Conservation (phyloP, 1,140 invertebrate genomes). For the Gyrodactylus salaris region DNA sequence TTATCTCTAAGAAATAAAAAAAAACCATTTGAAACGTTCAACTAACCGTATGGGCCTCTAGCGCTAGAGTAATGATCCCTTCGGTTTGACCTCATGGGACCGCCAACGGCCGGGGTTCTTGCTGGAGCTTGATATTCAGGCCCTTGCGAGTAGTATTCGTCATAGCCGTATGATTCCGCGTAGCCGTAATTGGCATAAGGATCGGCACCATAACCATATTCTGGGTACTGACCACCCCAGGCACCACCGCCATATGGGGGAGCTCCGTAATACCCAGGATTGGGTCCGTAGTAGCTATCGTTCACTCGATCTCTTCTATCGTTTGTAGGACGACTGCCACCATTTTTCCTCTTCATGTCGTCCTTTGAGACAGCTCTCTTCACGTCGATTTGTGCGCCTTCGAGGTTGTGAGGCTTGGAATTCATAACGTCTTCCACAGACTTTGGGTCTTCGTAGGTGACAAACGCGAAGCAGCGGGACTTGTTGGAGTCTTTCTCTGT, state of each 20-base stretch:
- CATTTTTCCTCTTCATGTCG: slow-evolving; percentile 2
- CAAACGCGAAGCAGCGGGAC: slow-evolving; percentile 15
- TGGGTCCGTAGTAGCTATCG: too few species aligned
- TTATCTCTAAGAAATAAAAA: too few species aligned
- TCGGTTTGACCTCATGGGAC: background rate
- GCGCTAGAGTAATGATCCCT: background rate
- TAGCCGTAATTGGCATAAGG: background rate
- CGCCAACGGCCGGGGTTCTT: background rate
- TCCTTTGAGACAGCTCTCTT: slow-evolving; percentile 5
- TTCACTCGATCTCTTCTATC: background rate
- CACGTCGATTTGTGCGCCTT: background rate
- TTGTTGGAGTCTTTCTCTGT: slow-evolving; percentile 15
- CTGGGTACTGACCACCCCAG: background rate
- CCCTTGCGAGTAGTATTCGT: background rate
- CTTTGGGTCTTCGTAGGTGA: slow-evolving; percentile 16
- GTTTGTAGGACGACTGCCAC: background rate
- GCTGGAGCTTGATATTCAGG: background rate
- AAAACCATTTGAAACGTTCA: too few species aligned
- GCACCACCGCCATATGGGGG: background rate
- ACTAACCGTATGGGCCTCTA: background rate
- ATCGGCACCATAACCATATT: background rate
- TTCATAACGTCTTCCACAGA: slow-evolving; percentile 13
- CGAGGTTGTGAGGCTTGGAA: slow-evolving; percentile 3
- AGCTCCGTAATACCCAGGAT: background rate
- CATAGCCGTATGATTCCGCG: background rate